These are phyloP conservation scores for Podarcis siculus DNA, from an alignment of 2,797 vertebrate species.

Conservation along the genomic window DNA sequence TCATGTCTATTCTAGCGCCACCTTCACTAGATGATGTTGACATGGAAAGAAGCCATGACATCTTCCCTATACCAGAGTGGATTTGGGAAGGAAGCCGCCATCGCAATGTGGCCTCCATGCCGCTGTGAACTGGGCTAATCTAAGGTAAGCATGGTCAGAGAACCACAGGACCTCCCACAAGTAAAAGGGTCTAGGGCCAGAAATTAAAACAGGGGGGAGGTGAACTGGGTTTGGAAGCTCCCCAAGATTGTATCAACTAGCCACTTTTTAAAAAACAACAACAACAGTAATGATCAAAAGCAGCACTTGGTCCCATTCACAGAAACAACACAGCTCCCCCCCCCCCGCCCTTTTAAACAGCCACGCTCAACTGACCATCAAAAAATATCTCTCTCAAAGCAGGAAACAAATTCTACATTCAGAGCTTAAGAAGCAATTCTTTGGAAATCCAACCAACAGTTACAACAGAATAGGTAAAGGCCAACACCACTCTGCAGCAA, in stretches of 20 bases:
- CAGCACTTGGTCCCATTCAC: not conserved
- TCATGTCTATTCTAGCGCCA: not conserved
- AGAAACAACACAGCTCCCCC: conserved; percentile 18
- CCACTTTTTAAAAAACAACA: not conserved
- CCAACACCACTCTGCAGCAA: conserved; percentile 32
- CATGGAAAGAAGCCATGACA: not conserved
- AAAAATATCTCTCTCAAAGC: conserved; percentile 6
- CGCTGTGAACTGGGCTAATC: not conserved
- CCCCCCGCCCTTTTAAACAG: not conserved
- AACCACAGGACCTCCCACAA: not conserved
- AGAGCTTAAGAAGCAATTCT: conserved; percentile 44
- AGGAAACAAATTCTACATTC: not conserved
- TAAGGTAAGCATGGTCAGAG: not conserved
- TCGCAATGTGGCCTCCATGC: rapidly evolving
- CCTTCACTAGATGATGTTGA: not conserved
- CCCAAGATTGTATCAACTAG: not conserved
- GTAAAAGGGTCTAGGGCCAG: not conserved
- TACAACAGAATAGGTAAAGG: conserved; percentile 30
- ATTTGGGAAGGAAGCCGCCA: not conserved
- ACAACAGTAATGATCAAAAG: no score
- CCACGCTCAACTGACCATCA: conserved; percentile 29
- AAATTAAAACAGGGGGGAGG: rapidly evolving
- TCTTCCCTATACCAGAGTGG: not conserved
- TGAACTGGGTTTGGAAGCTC: not conserved
- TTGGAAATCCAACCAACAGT: conserved; percentile 30